phyloP scores from a whole-genome alignment of 2,888 invertebrate species.

The Auanema freiburgensis region DNA sequence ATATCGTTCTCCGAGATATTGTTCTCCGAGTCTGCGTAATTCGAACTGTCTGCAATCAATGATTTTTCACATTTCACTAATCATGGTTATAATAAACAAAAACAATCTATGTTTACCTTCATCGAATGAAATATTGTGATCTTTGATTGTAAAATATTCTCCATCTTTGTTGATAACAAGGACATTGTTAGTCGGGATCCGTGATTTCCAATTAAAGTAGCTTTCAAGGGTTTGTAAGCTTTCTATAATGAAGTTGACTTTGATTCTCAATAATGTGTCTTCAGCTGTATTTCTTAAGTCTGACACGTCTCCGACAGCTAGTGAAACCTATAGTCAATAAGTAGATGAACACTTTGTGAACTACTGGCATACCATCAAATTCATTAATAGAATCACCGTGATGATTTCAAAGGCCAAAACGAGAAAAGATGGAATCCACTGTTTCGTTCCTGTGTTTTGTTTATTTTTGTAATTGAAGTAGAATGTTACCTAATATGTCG shows the following conservation, averaged over 20 bases:
- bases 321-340: conserved; percentile 45
- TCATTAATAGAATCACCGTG: conserved; percentile 62
- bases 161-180: too few relatives aligned
- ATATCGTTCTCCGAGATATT: too few relatives aligned
- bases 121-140: too few relatives aligned
- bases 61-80: too few relatives aligned
- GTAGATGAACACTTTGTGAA: neutral
- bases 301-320: conserved; percentile 61
- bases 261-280: conserved; percentile 58
- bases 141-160: too few relatives aligned
- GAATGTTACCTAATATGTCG: conserved; percentile 29
- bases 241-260: conserved; percentile 52
- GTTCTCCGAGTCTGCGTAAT: too few relatives aligned
- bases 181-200: too few relatives aligned
- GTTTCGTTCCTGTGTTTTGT: conserved; percentile 32
- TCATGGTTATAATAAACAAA: too few relatives aligned
- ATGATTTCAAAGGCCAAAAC: conserved; percentile 61
- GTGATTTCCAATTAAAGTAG: too few relatives aligned
- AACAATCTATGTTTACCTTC: too few relatives aligned
- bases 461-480: neutral
- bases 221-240: conserved; percentile 45
- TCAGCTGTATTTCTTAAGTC: conserved; percentile 55
- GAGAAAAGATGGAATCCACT: conserved; percentile 60
- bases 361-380: conserved; percentile 61
- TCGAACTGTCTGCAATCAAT: too few relatives aligned